Evolutionary conservation across 1,140 invertebrate genomes (phyloP).

Genomic region (Heterodera schachtii): DNA sequence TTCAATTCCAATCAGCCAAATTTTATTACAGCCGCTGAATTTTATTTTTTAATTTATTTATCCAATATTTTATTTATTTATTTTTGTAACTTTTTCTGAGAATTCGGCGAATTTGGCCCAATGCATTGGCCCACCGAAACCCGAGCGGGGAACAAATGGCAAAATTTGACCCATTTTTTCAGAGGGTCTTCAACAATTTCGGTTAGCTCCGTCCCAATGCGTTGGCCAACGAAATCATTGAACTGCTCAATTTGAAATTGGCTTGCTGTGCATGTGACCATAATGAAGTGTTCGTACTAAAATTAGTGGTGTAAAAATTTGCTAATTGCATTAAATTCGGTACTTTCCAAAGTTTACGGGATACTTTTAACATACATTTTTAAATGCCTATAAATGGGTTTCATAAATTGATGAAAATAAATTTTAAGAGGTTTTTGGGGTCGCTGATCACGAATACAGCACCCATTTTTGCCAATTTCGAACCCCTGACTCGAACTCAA

Average conservation of each 20-base stretch:
- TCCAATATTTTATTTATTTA: neutral
- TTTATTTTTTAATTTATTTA: neutral
- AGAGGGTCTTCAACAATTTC: slow-evolving; percentile 10
- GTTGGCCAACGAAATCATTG: slow-evolving; percentile 6
- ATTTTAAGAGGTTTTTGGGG: too few relatives aligned
- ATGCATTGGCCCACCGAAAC: neutral
- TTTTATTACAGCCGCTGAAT: neutral
- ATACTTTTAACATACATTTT: too few relatives aligned
- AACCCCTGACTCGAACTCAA: too few relatives aligned
- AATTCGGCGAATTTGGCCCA: neutral
- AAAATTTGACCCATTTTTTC: neutral
- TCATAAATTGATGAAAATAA: too few relatives aligned
- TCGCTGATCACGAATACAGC: too few relatives aligned
- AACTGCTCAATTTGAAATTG: slow-evolving; percentile 3
- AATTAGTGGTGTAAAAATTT: neutral
- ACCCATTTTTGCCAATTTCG: too few relatives aligned
- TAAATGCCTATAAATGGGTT: too few relatives aligned
- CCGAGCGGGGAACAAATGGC: neutral
- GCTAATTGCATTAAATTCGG: too few relatives aligned
- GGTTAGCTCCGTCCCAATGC: neutral
- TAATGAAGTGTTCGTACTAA: slow-evolving; percentile 21
- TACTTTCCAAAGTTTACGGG: too few relatives aligned
- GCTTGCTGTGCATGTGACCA: slow-evolving; percentile 1
- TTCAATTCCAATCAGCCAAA: slow-evolving; percentile 1
- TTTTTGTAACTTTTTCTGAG: neutral